Evolutionary conservation across 2,888 invertebrate genomes (phyloP).

Genomic region (Hermaeophaga mercurialis): DNA sequence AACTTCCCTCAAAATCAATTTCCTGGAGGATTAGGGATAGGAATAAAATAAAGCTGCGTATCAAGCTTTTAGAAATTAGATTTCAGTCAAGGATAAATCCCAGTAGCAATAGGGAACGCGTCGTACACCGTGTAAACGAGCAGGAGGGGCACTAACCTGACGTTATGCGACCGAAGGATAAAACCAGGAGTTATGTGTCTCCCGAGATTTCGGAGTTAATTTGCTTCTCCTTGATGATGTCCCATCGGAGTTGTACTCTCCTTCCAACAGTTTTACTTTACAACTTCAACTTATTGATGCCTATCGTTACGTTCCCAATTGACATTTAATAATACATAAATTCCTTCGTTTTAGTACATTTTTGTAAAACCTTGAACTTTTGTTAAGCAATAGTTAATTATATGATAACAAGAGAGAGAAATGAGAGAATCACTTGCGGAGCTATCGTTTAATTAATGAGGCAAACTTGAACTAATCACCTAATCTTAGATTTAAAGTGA

Average conservation of each 20-base stretch:
- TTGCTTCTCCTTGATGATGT: slow-evolving; percentile 57
- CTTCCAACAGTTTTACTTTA: slow-evolving; percentile 36
- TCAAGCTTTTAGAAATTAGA: slow-evolving; percentile 40
- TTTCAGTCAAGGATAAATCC: slow-evolving; percentile 44
- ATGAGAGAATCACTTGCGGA: too few relatives aligned
- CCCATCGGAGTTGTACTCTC: slow-evolving; percentile 49
- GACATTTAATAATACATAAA: slow-evolving; percentile 9
- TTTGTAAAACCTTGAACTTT: too few relatives aligned
- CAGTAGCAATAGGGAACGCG: slow-evolving; percentile 36
- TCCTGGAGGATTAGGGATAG: slow-evolving; percentile 4
- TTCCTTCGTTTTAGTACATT: too few relatives aligned
- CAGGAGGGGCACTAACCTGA: slow-evolving; percentile 46
- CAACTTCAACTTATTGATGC: slow-evolving; percentile 32
- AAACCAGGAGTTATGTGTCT: slow-evolving; percentile 55
- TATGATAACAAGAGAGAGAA: too few relatives aligned
- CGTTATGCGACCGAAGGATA: slow-evolving; percentile 54
- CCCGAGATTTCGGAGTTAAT: slow-evolving; percentile 54
- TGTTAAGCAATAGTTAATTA: too few relatives aligned
- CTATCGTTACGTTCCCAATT: slow-evolving; percentile 5
- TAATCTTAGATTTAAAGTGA: too few relatives aligned
- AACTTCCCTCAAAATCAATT: neutral
- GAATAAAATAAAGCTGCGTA: slow-evolving; percentile 12
- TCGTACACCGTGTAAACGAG: slow-evolving; percentile 43
- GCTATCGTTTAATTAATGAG: too few relatives aligned
- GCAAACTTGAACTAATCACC: too few relatives aligned